Evolutionary conservation across 2,888 invertebrate species (phyloP).

Genomic region (Spilarctia lutea): DNA sequence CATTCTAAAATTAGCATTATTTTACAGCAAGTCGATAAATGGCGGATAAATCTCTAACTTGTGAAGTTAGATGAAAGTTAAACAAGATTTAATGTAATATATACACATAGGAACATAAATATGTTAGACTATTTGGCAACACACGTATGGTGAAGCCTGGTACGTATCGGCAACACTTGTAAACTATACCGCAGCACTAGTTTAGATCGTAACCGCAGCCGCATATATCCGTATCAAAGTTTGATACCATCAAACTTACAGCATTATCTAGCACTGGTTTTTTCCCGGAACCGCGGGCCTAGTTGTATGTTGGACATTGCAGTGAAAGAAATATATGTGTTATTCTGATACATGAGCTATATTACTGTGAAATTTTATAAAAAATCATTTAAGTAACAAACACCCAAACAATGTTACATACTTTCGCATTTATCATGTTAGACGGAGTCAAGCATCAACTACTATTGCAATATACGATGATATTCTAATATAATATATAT

Average conservation of each 20-base stretch:
- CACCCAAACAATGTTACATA: too few relatives aligned
- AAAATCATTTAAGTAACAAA: too few relatives aligned
- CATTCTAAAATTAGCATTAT: too few relatives aligned
- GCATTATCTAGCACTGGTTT: background rate
- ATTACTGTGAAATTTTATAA: background rate
- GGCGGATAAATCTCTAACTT: background rate
- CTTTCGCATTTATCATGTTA: too few relatives aligned
- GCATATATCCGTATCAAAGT: conserved; percentile 18
- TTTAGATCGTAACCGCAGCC: conserved; percentile 15
- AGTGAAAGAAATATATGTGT: too few relatives aligned
- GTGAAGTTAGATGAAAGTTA: background rate
- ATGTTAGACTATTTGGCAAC: background rate
- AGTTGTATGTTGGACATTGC: background rate
- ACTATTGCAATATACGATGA: too few relatives aligned
- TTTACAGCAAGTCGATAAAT: too few relatives aligned
- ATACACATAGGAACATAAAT: background rate
- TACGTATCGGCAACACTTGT: background rate
- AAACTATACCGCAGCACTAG: background rate
- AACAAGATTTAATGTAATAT: background rate
- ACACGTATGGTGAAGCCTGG: background rate
- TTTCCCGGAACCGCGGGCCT: background rate
- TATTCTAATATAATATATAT: too few relatives aligned
- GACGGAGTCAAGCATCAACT: too few relatives aligned
- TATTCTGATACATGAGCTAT: too few relatives aligned
- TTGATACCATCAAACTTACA: conserved; percentile 4